A percentile compares a stretch with the other conserved stretches of the same genome.
Evolutionary conservation across 1,140 invertebrate species (phyloP).

Genomic region (Neodiprion pinetum): DNA sequence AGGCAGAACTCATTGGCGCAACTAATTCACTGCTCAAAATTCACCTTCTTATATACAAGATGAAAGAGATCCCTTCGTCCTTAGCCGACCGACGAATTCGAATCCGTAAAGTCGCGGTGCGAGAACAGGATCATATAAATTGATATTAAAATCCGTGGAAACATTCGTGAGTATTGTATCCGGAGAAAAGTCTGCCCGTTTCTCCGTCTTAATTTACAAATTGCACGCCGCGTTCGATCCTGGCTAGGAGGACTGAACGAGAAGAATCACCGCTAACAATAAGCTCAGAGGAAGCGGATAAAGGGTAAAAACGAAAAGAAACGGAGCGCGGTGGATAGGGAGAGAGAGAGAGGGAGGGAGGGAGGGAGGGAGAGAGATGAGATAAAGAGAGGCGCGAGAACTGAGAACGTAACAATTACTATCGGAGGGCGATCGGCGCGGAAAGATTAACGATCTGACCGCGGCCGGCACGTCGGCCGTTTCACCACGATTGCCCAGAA

Average conservation of each 20-base stretch:
- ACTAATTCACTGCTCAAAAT: background rate
- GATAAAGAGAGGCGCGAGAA: conserved; percentile 49
- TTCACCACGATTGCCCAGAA: conserved; percentile 54
- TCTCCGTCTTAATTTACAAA: no score
- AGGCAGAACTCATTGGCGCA: conserved; percentile 1
- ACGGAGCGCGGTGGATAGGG: conserved; percentile 24
- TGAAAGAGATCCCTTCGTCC: no score
- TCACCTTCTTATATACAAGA: no score
- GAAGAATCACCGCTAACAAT: background rate
- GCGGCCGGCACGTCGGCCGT: conserved; percentile 53
- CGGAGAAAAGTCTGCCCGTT: no score
- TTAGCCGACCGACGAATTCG: no score
- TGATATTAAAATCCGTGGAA: no score
- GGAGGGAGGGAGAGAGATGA: conserved; percentile 8
- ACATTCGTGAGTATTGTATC: no score
- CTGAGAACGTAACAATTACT: conserved; percentile 64
- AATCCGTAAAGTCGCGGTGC: no score
- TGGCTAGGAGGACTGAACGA: no score
- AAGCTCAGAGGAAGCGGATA: background rate
- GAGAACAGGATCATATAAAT: no score
- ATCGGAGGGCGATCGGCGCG: conserved; percentile 61
- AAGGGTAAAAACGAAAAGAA: background rate
- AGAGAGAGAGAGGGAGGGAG: conserved; percentile 22
- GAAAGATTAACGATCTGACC: conserved; percentile 64
- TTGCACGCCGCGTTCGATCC: no score